phyloP scores from a whole-genome alignment of 1,140 invertebrate species.

The Camponotus pennsylvanicus region DNA sequence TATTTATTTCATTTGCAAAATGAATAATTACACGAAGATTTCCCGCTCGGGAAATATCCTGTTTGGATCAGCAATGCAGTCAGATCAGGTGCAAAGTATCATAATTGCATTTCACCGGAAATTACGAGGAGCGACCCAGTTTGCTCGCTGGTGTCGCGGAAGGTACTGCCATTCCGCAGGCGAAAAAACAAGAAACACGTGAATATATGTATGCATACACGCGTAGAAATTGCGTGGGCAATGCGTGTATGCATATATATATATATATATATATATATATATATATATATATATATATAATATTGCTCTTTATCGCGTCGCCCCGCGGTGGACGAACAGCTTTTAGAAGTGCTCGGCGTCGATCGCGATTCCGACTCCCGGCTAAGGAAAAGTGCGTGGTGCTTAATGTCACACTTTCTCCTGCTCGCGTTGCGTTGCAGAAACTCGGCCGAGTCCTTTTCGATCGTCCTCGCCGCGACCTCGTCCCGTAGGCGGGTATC shows the following conservation, averaged over 20 bases:
- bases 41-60: neutral
- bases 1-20: neutral
- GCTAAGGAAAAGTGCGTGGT: slow-evolving; percentile 51
- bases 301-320: slow-evolving; percentile 58
- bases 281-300: neutral
- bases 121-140: slow-evolving; percentile 63
- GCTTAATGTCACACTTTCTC: slow-evolving; percentile 51
- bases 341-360: neutral
- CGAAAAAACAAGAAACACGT: slow-evolving; percentile 8
- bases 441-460: slow-evolving; percentile 53
- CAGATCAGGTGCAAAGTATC: slow-evolving; percentile 65
- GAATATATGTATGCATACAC: too few species aligned
- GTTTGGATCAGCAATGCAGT: neutral
- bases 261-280: neutral
- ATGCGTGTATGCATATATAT: neutral
- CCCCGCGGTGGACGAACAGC: slow-evolving; percentile 36
- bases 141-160: slow-evolving; percentile 8
- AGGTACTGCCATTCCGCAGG: slow-evolving; percentile 21
- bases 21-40: neutral
- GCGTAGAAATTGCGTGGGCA: slow-evolving; percentile 67
- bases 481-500: slow-evolving; percentile 65
- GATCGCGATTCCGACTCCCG: slow-evolving; percentile 47
- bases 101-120: slow-evolving; percentile 76
- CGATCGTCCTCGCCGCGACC: slow-evolving; percentile 71
- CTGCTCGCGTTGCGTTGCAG: slow-evolving; percentile 5